A percentile compares a stretch with the other conserved stretches of the same genome.
Conservation (phyloP, 2,113 vertebrate genomes). For the Pogonocichla stellata region DNA sequence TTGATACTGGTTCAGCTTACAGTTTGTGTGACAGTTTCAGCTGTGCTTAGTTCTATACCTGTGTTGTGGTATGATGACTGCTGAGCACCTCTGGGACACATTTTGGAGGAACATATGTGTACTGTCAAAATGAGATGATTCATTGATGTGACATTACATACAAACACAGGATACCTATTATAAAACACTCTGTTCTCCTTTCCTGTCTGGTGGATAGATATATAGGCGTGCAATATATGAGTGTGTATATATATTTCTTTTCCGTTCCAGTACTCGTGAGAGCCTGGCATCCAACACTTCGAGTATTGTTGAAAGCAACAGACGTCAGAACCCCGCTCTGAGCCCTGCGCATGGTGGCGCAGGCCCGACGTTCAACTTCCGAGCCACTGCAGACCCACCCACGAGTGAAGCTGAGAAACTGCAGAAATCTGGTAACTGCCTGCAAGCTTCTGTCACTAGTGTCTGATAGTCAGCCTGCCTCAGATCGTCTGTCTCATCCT, state of each 20-base stretch:
- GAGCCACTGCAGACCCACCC: constrained; percentile 84
- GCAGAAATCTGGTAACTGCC: constrained; percentile 95
- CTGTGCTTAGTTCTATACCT: not conserved
- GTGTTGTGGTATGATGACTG: not conserved
- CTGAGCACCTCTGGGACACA: not conserved
- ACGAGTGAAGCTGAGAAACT: constrained; percentile 90
- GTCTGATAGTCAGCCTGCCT: constrained; percentile 85
- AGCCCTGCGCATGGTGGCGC: constrained; percentile 91
- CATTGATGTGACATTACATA: constrained; percentile 3
- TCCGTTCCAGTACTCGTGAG: constrained; percentile 89
- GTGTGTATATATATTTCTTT: constrained; percentile 60
- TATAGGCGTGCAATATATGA: not conserved
- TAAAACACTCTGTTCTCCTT: constrained; percentile 38
- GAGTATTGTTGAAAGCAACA: constrained; percentile 95
- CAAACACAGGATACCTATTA: constrained; percentile 53
- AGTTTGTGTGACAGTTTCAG: not conserved
- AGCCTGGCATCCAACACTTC: constrained; percentile 99
- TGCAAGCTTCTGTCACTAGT: constrained; percentile 97
- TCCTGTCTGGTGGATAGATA: not conserved
- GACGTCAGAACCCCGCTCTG: constrained; percentile 91
- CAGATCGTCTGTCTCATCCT: constrained; percentile 68
- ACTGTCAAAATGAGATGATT: not conserved
- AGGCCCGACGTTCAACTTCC: constrained; percentile 89
- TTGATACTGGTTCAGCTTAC: not conserved
- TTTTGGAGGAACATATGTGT: not conserved